A percentile compares a stretch with the other conserved stretches of the same genome.
phyloP scores from a whole-genome alignment of 92 coral and sea anemone genomes.

The Bergia sp. region DNA sequence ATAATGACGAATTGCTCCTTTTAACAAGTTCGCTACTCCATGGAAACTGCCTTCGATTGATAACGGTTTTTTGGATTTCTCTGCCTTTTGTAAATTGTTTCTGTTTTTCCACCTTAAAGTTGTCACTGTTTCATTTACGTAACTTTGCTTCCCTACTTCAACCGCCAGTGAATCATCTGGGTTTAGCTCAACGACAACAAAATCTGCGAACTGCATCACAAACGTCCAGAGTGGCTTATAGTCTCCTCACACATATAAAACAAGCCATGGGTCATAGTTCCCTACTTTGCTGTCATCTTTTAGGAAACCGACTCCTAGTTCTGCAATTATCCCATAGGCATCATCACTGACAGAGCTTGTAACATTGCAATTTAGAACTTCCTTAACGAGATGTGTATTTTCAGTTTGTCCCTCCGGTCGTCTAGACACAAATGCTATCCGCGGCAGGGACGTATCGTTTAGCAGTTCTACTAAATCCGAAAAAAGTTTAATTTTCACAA shows the following conservation, averaged over 20 bases:
- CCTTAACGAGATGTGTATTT: not conserved
- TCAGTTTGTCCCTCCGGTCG: slow-evolving; percentile 12
- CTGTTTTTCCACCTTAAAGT: not conserved
- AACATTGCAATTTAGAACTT: not conserved
- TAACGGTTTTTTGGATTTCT: not conserved
- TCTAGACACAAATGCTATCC: slow-evolving; percentile 21
- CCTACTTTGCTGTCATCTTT: not conserved
- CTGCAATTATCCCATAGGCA: not conserved
- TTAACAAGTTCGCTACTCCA: slow-evolving; percentile 2
- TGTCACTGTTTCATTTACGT: not conserved
- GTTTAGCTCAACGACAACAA: slow-evolving; percentile 12
- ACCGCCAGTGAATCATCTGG: not conserved
- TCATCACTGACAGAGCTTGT: slow-evolving; percentile 2
- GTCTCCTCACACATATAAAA: slow-evolving; percentile 1
- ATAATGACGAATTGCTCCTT: not conserved
- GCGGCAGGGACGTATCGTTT: not conserved
- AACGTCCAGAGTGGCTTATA: not conserved
- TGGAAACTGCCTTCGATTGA: slow-evolving; percentile 15
- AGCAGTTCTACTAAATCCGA: slow-evolving; percentile 1
- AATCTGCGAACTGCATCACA: slow-evolving; percentile 5
- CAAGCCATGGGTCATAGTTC: not conserved
- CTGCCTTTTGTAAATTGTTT: not conserved
- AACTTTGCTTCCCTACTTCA: not conserved
- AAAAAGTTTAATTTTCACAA: not conserved
- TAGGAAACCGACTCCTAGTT: slow-evolving; percentile 20